These are phyloP conservation scores for Grus americana DNA, from an alignment of 2,113 vertebrate species.

Conservation along the genomic window DNA sequence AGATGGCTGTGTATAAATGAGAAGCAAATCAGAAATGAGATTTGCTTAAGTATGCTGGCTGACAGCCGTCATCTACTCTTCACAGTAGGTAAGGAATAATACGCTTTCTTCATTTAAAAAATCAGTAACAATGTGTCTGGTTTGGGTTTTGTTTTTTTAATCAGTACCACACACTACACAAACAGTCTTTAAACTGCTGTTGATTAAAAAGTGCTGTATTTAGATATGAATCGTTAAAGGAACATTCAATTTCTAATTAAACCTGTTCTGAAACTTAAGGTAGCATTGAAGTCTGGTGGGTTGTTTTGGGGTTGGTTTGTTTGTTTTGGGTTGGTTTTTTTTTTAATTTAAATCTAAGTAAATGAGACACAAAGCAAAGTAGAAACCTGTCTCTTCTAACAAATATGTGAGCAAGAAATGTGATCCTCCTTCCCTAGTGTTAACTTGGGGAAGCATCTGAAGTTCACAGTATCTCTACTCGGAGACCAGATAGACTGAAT, in stretches of 20 bases:
- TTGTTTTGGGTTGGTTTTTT: too few species aligned
- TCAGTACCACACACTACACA: neutral
- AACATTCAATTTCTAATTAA: neutral
- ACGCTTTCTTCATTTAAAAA: slow-evolving; percentile 35
- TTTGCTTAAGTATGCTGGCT: neutral
- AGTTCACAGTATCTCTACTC: neutral
- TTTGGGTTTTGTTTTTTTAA: neutral
- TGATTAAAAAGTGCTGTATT: neutral
- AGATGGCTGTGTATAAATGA: neutral
- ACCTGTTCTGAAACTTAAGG: neutral
- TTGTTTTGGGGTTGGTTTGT: neutral
- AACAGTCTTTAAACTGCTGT: slow-evolving; percentile 32
- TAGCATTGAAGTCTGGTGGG: neutral
- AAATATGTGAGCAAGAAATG: neutral
- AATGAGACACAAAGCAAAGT: neutral
- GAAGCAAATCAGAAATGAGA: neutral
- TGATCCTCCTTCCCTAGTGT: neutral
- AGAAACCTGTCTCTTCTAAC: neutral
- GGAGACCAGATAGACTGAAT: neutral
- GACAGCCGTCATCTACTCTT: neutral
- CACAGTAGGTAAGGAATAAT: neutral
- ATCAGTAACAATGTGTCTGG: neutral
- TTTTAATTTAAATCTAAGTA: neutral
- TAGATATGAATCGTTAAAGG: neutral
- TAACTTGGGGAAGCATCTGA: neutral